phyloP scores from a whole-genome alignment of 2,797 vertebrate species.

The Babyrousa celebensis region DNA sequence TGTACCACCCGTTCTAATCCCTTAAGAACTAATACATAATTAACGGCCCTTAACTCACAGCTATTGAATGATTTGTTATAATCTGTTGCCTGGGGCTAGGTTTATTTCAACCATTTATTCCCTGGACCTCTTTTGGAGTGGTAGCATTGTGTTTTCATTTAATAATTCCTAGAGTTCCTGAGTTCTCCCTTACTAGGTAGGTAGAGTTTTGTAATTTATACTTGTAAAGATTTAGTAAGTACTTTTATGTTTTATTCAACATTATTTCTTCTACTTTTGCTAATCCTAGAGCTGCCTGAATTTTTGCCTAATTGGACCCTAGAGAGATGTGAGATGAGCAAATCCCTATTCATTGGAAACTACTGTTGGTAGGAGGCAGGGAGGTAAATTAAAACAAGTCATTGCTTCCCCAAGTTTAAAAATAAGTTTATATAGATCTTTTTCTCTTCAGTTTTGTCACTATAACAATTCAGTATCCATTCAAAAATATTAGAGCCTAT shows the following conservation, averaged over 20 bases:
- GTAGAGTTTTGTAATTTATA: constrained; percentile 12
- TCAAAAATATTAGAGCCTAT: background rate
- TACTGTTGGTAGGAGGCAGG: constrained; percentile 32
- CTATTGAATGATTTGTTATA: background rate
- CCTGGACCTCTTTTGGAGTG: background rate
- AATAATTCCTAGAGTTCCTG: constrained; percentile 9
- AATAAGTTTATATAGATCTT: constrained; percentile 18
- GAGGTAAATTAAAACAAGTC: constrained; percentile 65
- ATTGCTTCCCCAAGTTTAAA: background rate
- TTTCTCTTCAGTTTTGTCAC: background rate
- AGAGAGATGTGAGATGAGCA: constrained; percentile 30
- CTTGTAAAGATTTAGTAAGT: constrained; percentile 1
- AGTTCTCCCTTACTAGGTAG: background rate
- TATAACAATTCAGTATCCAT: background rate
- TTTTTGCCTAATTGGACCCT: constrained; percentile 64
- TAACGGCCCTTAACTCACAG: constrained; percentile 4
- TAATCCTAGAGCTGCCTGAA: constrained; percentile 13
- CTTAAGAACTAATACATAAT: constrained; percentile 40
- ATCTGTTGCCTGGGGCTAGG: background rate
- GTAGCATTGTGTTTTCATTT: background rate
- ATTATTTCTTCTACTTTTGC: constrained; percentile 25
- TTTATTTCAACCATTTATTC: background rate
- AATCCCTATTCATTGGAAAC: constrained; percentile 15
- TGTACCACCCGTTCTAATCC: background rate
- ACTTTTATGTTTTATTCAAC: background rate